A percentile compares a stretch with the other conserved stretches of the same genome.
phyloP scores from a whole-genome alignment of 1,140 invertebrate genomes.

The Drosophila bocki region DNA sequence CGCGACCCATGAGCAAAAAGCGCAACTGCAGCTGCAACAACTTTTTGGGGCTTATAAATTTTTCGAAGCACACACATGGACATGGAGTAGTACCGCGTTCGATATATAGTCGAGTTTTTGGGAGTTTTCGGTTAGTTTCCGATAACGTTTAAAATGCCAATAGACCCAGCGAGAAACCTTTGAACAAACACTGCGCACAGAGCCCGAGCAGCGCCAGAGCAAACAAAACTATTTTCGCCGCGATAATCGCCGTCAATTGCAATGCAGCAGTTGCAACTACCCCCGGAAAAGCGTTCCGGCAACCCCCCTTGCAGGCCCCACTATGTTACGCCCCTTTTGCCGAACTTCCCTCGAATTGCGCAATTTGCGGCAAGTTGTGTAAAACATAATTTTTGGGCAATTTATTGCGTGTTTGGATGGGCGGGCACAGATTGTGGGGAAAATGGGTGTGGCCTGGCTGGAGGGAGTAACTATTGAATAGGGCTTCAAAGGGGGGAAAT shows the following conservation, averaged over 20 bases:
- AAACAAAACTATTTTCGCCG: slow-evolving; percentile 74
- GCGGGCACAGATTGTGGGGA: slow-evolving; percentile 34
- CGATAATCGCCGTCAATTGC: slow-evolving; percentile 81
- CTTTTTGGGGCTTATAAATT: slow-evolving; percentile 74
- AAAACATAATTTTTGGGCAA: slow-evolving; percentile 79
- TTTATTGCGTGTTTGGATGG: slow-evolving; percentile 74
- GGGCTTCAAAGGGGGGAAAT: neutral
- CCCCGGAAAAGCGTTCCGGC: neutral
- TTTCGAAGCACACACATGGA: slow-evolving; percentile 46
- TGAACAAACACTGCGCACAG: slow-evolving; percentile 60
- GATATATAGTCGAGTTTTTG: slow-evolving; percentile 71
- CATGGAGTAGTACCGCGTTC: slow-evolving; percentile 22
- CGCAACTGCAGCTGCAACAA: slow-evolving; percentile 71
- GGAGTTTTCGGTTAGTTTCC: slow-evolving; percentile 75
- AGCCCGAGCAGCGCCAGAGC: slow-evolving; percentile 44
- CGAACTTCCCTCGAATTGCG: slow-evolving; percentile 62
- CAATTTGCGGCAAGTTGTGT: slow-evolving; percentile 78
- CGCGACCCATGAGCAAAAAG: slow-evolving; percentile 56
- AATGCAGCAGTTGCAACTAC: slow-evolving; percentile 59
- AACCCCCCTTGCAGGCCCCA: too few relatives aligned
- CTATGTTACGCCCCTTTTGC: neutral
- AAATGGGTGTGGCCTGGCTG: slow-evolving; percentile 2
- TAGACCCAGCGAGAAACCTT: slow-evolving; percentile 57
- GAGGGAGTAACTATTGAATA: neutral
- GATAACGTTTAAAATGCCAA: slow-evolving; percentile 80